Percentiles rank a stretch among this genome's conserved stretches.
These are phyloP conservation scores for Microdon myrmicae DNA, from an alignment of 2,888 invertebrate species.

Conservation along the genomic window DNA sequence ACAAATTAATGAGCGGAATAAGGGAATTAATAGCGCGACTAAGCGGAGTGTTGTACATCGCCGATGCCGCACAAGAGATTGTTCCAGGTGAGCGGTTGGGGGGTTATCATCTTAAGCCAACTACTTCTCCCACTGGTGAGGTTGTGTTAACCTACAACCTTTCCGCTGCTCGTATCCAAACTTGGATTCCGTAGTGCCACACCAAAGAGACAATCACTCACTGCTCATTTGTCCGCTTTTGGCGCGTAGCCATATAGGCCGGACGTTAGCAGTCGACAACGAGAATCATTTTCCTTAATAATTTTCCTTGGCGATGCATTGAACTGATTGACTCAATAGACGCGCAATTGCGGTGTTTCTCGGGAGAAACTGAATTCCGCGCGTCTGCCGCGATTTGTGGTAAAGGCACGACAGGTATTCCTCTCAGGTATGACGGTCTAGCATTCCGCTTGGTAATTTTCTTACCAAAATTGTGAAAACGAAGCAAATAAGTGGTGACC, in stretches of 20 bases:
- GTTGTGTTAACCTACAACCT: slow-evolving; percentile 11
- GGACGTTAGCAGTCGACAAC: neutral
- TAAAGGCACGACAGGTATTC: slow-evolving; percentile 28
- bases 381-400: slow-evolving; percentile 29
- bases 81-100: too few species aligned
- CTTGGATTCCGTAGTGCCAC: slow-evolving; percentile 27
- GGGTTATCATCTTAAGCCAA: too few species aligned
- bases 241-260: slow-evolving; percentile 23
- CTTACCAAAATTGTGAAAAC: slow-evolving; percentile 3
- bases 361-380: slow-evolving; percentile 36
- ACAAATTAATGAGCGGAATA: slow-evolving; percentile 19
- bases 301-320: slow-evolving; percentile 18
- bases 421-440: slow-evolving; percentile 30
- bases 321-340: slow-evolving; percentile 24
- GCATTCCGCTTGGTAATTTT: slow-evolving; percentile 39
- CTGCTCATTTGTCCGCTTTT: slow-evolving; percentile 18
- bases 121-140: neutral
- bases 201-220: slow-evolving; percentile 18
- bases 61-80: too few species aligned
- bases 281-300: slow-evolving; percentile 21
- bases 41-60: slow-evolving; percentile 6
- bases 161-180: slow-evolving; percentile 8
- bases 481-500: slow-evolving; percentile 2
- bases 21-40: slow-evolving; percentile 9
- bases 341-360: slow-evolving; percentile 16